Evolutionary conservation across 2,113 vertebrate genomes (phyloP), one percentile per base, ranked within the genome.

Genomic region (Scophthalmus maximus): DNA sequence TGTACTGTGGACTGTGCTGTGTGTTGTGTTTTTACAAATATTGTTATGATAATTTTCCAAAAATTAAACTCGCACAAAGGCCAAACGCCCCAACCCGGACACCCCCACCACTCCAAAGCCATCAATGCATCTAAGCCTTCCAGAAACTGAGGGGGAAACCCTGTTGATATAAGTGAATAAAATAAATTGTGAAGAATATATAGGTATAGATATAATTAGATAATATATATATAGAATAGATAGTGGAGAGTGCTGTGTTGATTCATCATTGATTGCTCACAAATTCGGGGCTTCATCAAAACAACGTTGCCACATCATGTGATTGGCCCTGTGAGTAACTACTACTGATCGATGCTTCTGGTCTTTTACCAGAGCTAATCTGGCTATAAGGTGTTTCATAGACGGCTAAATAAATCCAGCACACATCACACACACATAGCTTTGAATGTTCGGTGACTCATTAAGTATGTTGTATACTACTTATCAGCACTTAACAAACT

Each of bases 361-460:
- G 15, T 14, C 36, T 12, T 44, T 44, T n/a, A 7, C 5, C 3
- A 20, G 42, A 18, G 42, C 18, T 8, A 20, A 2, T 49, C 17
- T 77, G 50, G 49, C 55, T 64, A 64, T 68, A 78, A 86, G 71
- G 73, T 82, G 71, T 89, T 88, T 88, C 68, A 89, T 82, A 84
- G 79, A 70, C 73, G 51, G 53, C 70, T 76, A 47, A 78, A 68
- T 78, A 58, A 80, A 79, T 68, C 47, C 27, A 50, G 18, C 56
- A 64, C 66, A 72, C 56, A 79, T 62, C 55, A 46, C 59, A 30
- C 20, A 74, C 11, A 53, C 66, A 69, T 46, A 69, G 34, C 9
- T 47, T 58, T 65, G 83, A 76, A 73, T 65, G 57, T 53, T 58
- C 27, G 58, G 32, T 83, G 85, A 81, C 70, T 84, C 68, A 81